Percentiles rank a stretch among this genome's conserved stretches.
phyloP scores from a whole-genome alignment of 2,797 vertebrate genomes.

The Meda fulgida region DNA sequence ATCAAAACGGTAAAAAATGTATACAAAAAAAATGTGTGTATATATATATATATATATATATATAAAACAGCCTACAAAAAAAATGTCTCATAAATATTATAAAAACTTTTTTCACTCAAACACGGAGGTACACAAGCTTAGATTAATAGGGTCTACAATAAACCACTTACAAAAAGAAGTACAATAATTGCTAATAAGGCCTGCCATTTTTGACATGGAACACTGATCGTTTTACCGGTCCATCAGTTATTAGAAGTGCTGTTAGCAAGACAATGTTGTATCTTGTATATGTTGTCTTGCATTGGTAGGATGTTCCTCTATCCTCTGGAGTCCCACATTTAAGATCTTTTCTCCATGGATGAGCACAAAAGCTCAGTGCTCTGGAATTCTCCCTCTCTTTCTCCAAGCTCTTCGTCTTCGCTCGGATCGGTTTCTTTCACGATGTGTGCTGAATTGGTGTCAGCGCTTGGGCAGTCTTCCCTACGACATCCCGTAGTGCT shows the following conservation, averaged over 20 bases:
- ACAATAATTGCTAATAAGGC: no score
- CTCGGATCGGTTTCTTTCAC: neutral
- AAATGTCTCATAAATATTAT: no score
- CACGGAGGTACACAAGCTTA: neutral
- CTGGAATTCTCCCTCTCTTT: slow-evolving; percentile 1
- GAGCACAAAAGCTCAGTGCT: neutral
- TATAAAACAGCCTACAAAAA: no score
- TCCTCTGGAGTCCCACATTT: neutral
- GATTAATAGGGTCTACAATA: neutral
- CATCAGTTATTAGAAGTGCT: neutral
- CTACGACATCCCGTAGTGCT: neutral
- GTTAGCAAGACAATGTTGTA: neutral
- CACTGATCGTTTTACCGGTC: neutral
- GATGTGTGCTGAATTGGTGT: neutral
- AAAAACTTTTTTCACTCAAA: neutral
- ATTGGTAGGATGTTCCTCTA: neutral
- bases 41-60: no score
- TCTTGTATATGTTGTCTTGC: neutral
- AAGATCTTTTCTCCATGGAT: neutral
- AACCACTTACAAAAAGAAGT: neutral
- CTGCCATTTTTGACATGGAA: neutral
- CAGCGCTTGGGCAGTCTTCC: slow-evolving; percentile 13
- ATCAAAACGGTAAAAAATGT: no score
- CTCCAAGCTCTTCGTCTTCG: neutral
- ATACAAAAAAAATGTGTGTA: no score